Evolutionary conservation across 2,113 vertebrate genomes (phyloP).

Genomic region (Anguilla japonica): DNA sequence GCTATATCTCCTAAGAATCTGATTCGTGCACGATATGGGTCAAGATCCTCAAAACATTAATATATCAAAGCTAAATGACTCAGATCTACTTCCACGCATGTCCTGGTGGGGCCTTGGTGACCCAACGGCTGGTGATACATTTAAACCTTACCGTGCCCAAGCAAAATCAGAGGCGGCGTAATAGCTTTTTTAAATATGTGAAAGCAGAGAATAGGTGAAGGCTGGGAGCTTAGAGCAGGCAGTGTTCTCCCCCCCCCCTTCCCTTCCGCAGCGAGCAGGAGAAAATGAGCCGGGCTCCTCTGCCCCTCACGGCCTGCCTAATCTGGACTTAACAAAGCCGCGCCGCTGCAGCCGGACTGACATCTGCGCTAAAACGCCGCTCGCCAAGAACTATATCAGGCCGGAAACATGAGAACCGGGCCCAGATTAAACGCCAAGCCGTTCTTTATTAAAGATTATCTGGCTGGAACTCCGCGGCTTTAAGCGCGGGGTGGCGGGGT

Average conservation of each 20-base stretch:
- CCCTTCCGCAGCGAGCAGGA: not conserved
- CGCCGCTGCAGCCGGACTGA: slow-evolving; percentile 60
- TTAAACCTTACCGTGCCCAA: not conserved
- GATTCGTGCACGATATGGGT: not conserved
- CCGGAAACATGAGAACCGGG: slow-evolving; percentile 68
- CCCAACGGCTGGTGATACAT: not conserved
- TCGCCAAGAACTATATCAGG: slow-evolving; percentile 74
- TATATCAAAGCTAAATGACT: not conserved
- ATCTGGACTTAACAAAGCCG: slow-evolving; percentile 64
- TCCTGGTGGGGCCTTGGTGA: not conserved
- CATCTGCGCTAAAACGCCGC: slow-evolving; percentile 65
- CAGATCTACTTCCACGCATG: not conserved
- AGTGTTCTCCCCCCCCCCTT: slow-evolving; percentile 6
- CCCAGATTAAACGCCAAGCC: slow-evolving; percentile 75
- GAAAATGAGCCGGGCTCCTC: slow-evolving; percentile 28
- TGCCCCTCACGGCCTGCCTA: slow-evolving; percentile 43
- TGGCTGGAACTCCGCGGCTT: slow-evolving; percentile 66
- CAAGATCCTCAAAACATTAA: slow-evolving; percentile 2
- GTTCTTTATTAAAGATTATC: slow-evolving; percentile 79
- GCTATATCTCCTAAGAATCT: not conserved
- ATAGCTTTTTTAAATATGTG: not conserved
- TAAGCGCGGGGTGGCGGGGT: slow-evolving; percentile 62
- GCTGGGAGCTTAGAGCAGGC: not conserved
- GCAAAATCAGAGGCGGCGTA: not conserved
- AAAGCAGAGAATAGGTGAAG: not conserved